These are phyloP conservation scores for Ligdia adustata DNA, from an alignment of 2,888 invertebrate genomes.

Conservation along the genomic window DNA sequence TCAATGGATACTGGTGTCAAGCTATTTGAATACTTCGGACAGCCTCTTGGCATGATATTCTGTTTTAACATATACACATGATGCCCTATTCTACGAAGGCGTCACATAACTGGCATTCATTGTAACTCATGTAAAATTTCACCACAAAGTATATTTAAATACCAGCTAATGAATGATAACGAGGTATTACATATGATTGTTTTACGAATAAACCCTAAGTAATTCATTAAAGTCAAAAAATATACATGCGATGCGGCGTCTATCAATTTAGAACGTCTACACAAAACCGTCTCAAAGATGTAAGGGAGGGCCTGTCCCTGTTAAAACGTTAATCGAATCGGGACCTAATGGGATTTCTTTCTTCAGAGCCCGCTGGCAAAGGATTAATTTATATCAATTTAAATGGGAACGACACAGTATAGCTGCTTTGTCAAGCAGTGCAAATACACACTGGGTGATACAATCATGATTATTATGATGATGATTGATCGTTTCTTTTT, in stretches of 20 bases:
- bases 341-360: conserved; percentile 82
- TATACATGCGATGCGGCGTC: too few relatives aligned
- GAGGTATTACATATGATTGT: too few relatives aligned
- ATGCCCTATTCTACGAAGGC: too few relatives aligned
- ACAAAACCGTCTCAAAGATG: conserved; percentile 39
- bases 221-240: not conserved
- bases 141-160: too few relatives aligned
- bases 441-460: conserved; percentile 21
- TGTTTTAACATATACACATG: too few relatives aligned
- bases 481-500: conserved; percentile 23
- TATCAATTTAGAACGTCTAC: not conserved
- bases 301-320: conserved; percentile 50
- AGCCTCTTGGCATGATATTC: too few relatives aligned
- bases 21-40: too few relatives aligned
- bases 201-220: too few relatives aligned
- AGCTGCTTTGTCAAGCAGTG: conserved; percentile 37
- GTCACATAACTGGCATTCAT: too few relatives aligned
- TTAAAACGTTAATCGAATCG: conserved; percentile 83
- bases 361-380: conserved; percentile 78
- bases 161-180: too few relatives aligned
- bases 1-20: too few relatives aligned
- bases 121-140: too few relatives aligned
- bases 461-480: conserved; percentile 18
- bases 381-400: conserved; percentile 84
- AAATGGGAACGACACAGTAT: conserved; percentile 70